These are phyloP conservation scores for Dendrocincla fuliginosa DNA, from an alignment of 2,797 vertebrate genomes.

Conservation along the genomic window DNA sequence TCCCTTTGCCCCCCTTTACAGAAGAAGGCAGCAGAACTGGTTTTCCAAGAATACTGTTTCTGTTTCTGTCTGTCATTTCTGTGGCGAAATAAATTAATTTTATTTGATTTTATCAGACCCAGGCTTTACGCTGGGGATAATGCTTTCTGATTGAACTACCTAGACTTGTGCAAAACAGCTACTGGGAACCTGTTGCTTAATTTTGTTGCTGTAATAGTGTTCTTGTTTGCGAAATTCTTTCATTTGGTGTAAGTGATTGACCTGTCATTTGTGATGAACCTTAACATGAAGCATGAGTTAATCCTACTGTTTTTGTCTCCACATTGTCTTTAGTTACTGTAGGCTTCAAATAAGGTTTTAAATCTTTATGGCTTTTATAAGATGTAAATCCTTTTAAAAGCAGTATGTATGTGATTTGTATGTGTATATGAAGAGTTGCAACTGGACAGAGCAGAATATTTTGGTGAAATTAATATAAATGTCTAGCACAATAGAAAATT, in stretches of 20 bases:
- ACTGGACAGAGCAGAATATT: neutral
- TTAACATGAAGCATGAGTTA: conserved; percentile 68
- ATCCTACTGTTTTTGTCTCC: conserved; percentile 44
- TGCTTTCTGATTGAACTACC: conserved; percentile 43
- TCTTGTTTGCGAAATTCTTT: conserved; percentile 76
- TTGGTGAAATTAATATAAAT: neutral
- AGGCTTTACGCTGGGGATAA: conserved; percentile 8
- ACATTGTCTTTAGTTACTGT: conserved; percentile 58
- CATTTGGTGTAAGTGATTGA: conserved; percentile 79
- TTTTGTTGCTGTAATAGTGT: conserved; percentile 65
- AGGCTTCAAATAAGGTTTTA: neutral
- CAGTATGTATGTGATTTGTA: neutral
- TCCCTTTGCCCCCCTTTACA: neutral
- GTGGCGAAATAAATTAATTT: neutral
- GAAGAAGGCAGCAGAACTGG: neutral
- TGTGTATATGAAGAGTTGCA: neutral
- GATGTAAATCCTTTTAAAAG: neutral
- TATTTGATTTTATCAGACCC: conserved; percentile 21
- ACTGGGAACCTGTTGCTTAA: conserved; percentile 47
- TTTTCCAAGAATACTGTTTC: conserved; percentile 23
- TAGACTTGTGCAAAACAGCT: conserved; percentile 33
- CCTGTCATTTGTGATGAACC: conserved; percentile 78
- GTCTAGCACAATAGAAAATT: neutral
- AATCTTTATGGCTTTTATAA: neutral
- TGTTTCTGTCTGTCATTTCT: neutral